A percentile compares a stretch with the other conserved stretches of the same genome.
Evolutionary conservation across 2,797 vertebrate genomes (phyloP).

Genomic region (Lithobates sylvaticus): DNA sequence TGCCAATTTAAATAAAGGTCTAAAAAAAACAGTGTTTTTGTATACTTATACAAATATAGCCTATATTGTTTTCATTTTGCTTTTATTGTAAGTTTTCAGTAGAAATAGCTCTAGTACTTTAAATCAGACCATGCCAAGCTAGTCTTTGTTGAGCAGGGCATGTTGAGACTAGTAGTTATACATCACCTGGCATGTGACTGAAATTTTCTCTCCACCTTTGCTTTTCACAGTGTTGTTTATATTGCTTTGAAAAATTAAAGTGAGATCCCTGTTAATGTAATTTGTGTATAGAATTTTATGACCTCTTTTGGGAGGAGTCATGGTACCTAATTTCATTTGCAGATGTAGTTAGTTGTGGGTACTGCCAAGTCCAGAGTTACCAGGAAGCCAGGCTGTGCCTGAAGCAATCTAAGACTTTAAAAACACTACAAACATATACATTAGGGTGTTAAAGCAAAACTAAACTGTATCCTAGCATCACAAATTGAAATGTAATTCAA

Average conservation of each 20-base stretch:
- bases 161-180: not conserved
- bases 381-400: not conserved
- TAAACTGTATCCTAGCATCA: no score
- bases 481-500: no score
- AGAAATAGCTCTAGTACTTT: no score
- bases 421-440: not conserved
- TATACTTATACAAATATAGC: not conserved
- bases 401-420: not conserved
- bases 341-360: no score
- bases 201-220: no score
- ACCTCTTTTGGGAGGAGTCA: not conserved
- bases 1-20: not conserved
- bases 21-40: not conserved
- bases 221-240: no score
- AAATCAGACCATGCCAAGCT: no score
- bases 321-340: not conserved
- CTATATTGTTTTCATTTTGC: no score
- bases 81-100: no score
- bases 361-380: not conserved
- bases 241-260: not conserved
- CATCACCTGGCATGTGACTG: no score
- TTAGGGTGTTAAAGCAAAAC: no score
- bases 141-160: no score
- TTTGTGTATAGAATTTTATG: not conserved
- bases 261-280: not conserved